These are phyloP conservation scores for Tangara arthus DNA, from an alignment of 2,797 vertebrate species.

Conservation along the genomic window DNA sequence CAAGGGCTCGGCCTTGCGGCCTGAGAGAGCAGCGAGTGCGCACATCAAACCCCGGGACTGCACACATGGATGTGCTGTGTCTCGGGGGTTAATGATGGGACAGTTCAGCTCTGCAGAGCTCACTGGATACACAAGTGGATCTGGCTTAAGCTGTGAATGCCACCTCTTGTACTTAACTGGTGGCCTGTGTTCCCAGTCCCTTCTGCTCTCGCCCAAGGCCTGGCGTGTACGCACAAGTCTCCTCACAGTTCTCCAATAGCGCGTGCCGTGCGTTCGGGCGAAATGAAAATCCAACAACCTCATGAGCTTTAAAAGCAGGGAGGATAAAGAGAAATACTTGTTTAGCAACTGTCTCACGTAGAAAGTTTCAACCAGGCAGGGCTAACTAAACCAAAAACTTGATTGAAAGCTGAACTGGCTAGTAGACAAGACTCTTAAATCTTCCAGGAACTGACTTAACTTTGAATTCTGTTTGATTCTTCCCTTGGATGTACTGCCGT, in stretches of 20 bases:
- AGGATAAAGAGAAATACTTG: not conserved
- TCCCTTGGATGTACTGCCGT: not conserved
- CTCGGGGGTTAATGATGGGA: not conserved
- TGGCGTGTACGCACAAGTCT: accelerated
- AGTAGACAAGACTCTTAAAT: not conserved
- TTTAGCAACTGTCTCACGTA: not conserved
- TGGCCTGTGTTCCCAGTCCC: not conserved
- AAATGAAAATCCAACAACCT: not conserved
- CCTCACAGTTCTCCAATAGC: not conserved
- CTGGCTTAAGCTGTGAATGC: not conserved
- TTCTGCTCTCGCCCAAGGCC: not conserved
- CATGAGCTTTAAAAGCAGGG: not conserved
- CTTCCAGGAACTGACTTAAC: conserved; percentile 32
- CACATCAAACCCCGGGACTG: accelerated
- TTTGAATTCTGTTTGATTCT: not conserved
- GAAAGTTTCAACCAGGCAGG: not conserved
- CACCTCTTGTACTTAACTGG: not conserved
- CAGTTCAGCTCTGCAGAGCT: not conserved
- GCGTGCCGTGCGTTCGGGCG: not conserved
- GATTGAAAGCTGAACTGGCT: conserved; percentile 14
- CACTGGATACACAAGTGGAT: not conserved
- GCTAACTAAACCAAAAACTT: conserved; percentile 1
- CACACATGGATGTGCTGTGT: accelerated
- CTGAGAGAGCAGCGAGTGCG: accelerated
- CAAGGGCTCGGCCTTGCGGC: not conserved